phyloP scores from a whole-genome alignment of 2,888 invertebrate species.

The Drosophila aldrichi region DNA sequence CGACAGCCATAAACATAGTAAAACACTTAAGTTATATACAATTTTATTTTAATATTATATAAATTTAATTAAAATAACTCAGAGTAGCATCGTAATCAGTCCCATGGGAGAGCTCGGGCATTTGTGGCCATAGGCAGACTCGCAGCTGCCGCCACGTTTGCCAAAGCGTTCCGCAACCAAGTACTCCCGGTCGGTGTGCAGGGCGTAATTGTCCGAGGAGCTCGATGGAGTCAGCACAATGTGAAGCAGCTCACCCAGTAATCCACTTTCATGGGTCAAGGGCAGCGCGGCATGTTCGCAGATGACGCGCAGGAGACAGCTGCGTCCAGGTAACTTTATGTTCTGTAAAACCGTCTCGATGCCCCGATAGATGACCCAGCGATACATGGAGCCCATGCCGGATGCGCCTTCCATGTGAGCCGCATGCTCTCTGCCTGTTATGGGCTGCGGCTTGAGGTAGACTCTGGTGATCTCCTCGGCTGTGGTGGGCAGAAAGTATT shows the following conservation, averaged over 20 bases:
- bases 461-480: constrained; percentile 74
- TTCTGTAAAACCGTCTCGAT: constrained; percentile 85
- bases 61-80: constrained; percentile 9
- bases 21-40: too few species aligned
- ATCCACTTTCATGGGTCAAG: constrained; percentile 89
- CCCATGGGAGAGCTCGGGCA: constrained; percentile 79
- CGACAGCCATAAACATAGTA: too few species aligned
- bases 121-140: constrained; percentile 57
- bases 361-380: constrained; percentile 82
- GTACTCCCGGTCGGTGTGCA: constrained; percentile 89
- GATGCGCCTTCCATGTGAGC: not conserved
- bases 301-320: constrained; percentile 90
- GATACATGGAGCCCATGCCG: constrained; percentile 65
- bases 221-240: constrained; percentile 91
- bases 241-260: constrained; percentile 91
- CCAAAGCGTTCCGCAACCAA: constrained; percentile 90
- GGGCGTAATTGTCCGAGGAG: constrained; percentile 88
- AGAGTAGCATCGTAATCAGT: constrained; percentile 66
- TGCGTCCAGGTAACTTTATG: constrained; percentile 88
- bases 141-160: constrained; percentile 81
- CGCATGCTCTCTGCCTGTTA: constrained; percentile 53
- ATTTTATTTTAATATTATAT: not conserved
- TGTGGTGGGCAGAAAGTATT: constrained; percentile 81
- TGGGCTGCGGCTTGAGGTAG: constrained; percentile 76
- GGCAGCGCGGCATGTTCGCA: constrained; percentile 91